These are phyloP conservation scores for Heliconius congener DNA, from an alignment of 1,140 invertebrate genomes.

Conservation along the genomic window DNA sequence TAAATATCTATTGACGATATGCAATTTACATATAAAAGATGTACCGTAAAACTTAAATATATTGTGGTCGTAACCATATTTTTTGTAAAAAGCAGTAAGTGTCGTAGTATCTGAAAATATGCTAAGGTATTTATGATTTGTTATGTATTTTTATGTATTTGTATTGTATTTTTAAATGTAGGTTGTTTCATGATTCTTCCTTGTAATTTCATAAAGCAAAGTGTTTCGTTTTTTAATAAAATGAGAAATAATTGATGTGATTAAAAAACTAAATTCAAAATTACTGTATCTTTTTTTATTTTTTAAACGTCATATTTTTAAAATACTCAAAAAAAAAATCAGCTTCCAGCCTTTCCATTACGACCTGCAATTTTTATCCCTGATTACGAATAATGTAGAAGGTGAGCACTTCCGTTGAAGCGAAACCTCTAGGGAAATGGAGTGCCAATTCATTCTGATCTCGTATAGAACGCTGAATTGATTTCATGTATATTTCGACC, in stretches of 20 bases:
- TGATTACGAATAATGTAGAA: constrained; percentile 51
- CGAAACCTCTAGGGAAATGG: constrained; percentile 58
- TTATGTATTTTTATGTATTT: too few species aligned
- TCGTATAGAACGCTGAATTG: constrained; percentile 54
- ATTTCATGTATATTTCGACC: constrained; percentile 45
- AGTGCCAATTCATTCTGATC: constrained; percentile 46
- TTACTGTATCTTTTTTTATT: too few species aligned
- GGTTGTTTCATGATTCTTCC: too few species aligned
- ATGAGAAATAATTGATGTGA: too few species aligned
- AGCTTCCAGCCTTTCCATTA: constrained; percentile 36
- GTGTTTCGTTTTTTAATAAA: too few species aligned
- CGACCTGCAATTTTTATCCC: constrained; percentile 54
- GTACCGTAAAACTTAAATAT: not conserved
- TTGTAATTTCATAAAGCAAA: too few species aligned
- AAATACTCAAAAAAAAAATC: not conserved
- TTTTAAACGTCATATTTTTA: too few species aligned
- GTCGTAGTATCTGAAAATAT: too few species aligned
- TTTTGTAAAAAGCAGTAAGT: not conserved
- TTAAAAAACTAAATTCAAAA: too few species aligned
- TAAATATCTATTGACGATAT: constrained; percentile 50
- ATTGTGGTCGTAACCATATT: not conserved
- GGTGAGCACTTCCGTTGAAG: constrained; percentile 58
- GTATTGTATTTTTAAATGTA: too few species aligned
- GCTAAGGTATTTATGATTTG: too few species aligned
- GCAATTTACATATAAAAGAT: not conserved